phyloP scores from a whole-genome alignment of 2,888 invertebrate genomes.

The Aspidiotus destructor region DNA sequence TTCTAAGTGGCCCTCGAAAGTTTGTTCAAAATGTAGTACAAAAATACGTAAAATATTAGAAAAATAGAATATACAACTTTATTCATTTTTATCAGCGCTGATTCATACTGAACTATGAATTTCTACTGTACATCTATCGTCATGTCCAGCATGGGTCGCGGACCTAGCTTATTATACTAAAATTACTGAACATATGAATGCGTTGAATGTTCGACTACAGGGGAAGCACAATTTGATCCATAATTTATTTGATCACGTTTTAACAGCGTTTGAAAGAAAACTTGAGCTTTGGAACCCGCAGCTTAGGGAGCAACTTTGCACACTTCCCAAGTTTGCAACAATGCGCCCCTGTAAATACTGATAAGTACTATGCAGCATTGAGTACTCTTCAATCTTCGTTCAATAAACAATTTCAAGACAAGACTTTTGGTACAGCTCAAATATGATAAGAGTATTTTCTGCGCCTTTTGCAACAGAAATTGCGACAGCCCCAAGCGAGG shows the following conservation, averaged over 20 bases:
- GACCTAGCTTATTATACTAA: not conserved
- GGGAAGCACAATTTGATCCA: not conserved
- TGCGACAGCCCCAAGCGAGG: constrained; percentile 3
- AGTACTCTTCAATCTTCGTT: not conserved
- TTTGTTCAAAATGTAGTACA: not conserved
- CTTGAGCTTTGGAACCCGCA: constrained; percentile 1
- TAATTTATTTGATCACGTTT: not conserved
- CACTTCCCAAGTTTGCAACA: constrained; percentile 1
- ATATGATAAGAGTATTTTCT: not conserved
- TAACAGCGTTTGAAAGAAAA: too few relatives aligned
- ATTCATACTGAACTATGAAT: not conserved
- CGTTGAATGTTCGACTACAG: not conserved
- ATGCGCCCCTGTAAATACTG: not conserved
- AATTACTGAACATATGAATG: not conserved
- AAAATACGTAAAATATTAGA: not conserved
- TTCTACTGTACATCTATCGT: not conserved
- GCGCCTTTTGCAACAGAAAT: not conserved
- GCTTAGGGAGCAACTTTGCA: not conserved
- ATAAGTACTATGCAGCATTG: constrained; percentile 5
- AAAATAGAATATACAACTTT: not conserved
- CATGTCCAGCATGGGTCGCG: not conserved
- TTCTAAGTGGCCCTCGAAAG: not conserved
- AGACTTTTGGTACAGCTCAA: constrained; percentile 1
- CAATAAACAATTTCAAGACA: constrained; percentile 7
- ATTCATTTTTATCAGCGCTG: not conserved